Base-by-base conservation (phyloP, 2,797 vertebrate genomes). In the Schizopygopsis malacanthus region DNA sequence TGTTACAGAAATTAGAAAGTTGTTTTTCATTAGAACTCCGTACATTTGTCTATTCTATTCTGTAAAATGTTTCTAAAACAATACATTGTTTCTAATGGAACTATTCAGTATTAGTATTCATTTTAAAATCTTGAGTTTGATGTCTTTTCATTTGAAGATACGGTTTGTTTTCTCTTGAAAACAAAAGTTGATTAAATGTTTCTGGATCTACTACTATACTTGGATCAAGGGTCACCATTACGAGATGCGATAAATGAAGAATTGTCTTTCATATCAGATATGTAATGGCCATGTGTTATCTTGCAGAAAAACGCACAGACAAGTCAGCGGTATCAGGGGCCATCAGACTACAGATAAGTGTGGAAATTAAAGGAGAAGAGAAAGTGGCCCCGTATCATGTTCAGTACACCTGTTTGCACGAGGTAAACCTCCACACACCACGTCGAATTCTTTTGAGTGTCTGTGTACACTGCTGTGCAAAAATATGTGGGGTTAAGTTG, bases 321-420 rank as follows among this genome's bases (percentile, higher is more conserved):
- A 98, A 98, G 90, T 99, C 98, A 2, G 98, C 97, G 0, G 98
- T 99, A 77, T 99, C 98, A 0, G 98, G 98, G 2, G 98, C 98
- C 78, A 97, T 99, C 73, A 96, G 98, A 85, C 93, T 99, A 28
- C 97, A 98, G 85, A 99, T 99, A 93, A 99, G 92, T 0, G 97
- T 99, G 93, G 98, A 98, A 93, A 99, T 99, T 59, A 99, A 98
- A 91, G 98, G 98, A 20, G 98, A 99, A 90, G 98, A 99, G 94
- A 98, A 98, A 86, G 98, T 98, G 88, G 98, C 98, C 1, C 97
- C 98, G 0, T 98, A 98, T 90, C 97, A 99, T 0, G 91, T 97
- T 33, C 98, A 99, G 90, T 99, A 99, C 92, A 99, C 97, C 1
- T 98, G 98, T 90, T 96, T 99, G 84, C 98, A 99, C 2, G 97